These are phyloP conservation scores for Romanogobio albipinnatus DNA, from an alignment of 2,113 vertebrate species.

Conservation along the genomic window DNA sequence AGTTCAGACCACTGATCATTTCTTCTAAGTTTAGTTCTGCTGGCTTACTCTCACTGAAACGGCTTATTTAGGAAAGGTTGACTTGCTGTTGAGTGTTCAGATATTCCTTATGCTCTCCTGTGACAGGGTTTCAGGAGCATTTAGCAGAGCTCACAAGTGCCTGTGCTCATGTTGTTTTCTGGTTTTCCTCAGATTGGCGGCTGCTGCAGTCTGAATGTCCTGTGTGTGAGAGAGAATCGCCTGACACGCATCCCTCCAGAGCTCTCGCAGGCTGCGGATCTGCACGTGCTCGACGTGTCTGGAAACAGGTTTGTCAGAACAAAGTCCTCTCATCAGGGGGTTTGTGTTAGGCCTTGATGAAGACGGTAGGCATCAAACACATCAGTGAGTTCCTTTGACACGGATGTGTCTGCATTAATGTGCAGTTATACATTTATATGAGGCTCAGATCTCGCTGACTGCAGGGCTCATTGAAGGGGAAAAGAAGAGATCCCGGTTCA, in stretches of 20 bases:
- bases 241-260: conserved; percentile 89
- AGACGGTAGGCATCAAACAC: not conserved
- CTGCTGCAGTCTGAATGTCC: conserved; percentile 91
- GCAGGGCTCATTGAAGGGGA: not conserved
- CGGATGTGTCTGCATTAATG: not conserved
- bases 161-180: not conserved
- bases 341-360: not conserved
- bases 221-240: conserved; percentile 92
- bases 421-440: not conserved
- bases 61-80: not conserved
- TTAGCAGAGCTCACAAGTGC: not conserved
- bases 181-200: conserved; percentile 84
- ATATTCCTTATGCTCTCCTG: not conserved
- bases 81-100: not conserved
- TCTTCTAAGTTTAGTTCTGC: not conserved
- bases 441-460: not conserved
- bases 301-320: conserved; percentile 85
- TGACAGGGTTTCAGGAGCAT: not conserved
- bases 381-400: not conserved
- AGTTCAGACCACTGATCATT: not conserved
- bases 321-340: not conserved
- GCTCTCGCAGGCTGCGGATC: conserved; percentile 90
- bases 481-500: too few relatives aligned
- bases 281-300: conserved; percentile 95
- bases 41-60: not conserved